Conservation (phyloP, 23 tunicate genomes). For the Halocynthia roretzi region DNA sequence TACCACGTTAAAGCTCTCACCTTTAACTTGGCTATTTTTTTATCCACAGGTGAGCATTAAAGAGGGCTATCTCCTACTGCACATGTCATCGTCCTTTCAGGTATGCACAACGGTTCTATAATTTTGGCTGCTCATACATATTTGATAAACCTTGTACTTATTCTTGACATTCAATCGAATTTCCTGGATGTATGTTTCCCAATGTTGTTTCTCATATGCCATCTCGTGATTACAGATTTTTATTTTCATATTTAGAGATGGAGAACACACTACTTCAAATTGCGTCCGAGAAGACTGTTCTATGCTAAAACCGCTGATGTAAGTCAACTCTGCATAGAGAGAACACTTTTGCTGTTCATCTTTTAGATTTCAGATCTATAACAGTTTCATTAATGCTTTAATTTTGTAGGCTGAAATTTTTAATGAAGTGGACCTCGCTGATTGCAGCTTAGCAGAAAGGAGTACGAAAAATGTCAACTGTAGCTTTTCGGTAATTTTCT, state of each 20-base stretch:
- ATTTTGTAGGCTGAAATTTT: constrained; percentile 82
- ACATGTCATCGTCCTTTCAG: constrained; percentile 73
- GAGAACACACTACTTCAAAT: constrained; percentile 77
- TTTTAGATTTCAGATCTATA: background rate
- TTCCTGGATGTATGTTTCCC: background rate
- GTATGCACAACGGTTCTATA: constrained; percentile 19
- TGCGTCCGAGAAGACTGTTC: constrained; percentile 68
- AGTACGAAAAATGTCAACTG: constrained; percentile 90
- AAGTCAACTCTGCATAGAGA: constrained; percentile 15
- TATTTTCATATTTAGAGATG: constrained; percentile 48
- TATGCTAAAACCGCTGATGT: constrained; percentile 84
- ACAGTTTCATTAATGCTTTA: background rate
- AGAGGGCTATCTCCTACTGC: constrained; percentile 82
- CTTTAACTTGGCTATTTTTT: background rate
- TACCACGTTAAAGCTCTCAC: too few relatives aligned
- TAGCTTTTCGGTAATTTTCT: constrained; percentile 74
- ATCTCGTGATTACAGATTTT: background rate
- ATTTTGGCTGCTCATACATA: background rate
- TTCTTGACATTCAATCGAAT: background rate
- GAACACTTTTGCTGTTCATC: background rate
- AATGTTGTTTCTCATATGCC: background rate
- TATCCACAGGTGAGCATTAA: constrained; percentile 69
- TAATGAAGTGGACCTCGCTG: constrained; percentile 76
- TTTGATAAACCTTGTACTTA: background rate
- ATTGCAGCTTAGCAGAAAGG: constrained; percentile 86